A percentile compares a stretch with the other conserved stretches of the same genome.
Conservation (phyloP, 2,797 vertebrate species). For the Crocodylus rhombifer region DNA sequence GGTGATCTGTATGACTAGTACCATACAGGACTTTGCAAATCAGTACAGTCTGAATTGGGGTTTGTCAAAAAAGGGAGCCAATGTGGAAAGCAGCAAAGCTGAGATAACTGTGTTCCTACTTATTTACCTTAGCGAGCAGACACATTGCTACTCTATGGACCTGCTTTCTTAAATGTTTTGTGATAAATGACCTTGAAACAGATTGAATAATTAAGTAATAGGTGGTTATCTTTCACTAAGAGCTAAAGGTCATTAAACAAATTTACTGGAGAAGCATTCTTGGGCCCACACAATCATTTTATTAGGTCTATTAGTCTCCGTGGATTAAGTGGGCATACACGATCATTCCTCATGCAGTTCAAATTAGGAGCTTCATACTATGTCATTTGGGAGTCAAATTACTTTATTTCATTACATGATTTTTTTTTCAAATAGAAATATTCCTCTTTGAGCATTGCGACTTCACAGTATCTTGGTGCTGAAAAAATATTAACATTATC, state of each 20-base stretch:
- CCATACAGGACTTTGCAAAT: neutral
- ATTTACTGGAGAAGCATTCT: constrained; percentile 39
- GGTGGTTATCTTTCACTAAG: constrained; percentile 40
- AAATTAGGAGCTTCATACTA: constrained; percentile 20
- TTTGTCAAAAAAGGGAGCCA: neutral
- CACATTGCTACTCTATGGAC: constrained; percentile 19
- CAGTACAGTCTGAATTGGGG: neutral
- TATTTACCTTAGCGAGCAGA: neutral
- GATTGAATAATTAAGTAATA: constrained; percentile 62
- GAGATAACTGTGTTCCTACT: constrained; percentile 7
- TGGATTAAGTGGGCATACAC: constrained; percentile 31
- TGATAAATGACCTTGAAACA: neutral
- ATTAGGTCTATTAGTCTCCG: constrained; percentile 23
- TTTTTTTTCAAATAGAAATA: constrained; percentile 6
- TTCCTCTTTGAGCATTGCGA: neutral
- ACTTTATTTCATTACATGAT: neutral
- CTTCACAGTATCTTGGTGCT: neutral
- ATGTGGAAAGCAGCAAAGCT: constrained; percentile 30
- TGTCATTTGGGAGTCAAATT: constrained; percentile 36
- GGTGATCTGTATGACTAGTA: neutral
- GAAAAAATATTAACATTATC: neutral
- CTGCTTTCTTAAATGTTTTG: neutral
- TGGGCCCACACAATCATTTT: constrained; percentile 49
- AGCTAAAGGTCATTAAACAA: constrained; percentile 62
- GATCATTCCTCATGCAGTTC: neutral